phyloP scores from a whole-genome alignment of 2,797 vertebrate species.

The Fundulus diaphanus region DNA sequence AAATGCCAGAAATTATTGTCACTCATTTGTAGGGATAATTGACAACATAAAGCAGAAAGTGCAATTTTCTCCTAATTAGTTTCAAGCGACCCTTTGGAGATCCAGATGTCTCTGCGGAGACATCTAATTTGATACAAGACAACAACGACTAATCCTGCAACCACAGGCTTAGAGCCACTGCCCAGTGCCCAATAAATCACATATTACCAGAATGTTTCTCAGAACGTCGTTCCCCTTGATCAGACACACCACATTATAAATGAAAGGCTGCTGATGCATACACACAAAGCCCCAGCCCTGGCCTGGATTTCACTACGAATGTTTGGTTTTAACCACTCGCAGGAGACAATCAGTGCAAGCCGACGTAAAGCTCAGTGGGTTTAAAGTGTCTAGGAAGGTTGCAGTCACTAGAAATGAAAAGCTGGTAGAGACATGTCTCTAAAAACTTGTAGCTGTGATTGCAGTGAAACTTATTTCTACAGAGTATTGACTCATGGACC shows the following conservation, averaged over 20 bases:
- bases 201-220: conserved; percentile 46
- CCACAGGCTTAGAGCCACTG: conserved; percentile 29
- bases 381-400: conserved; percentile 16
- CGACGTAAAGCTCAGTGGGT: conserved; percentile 28
- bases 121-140: conserved; percentile 45
- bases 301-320: conserved; percentile 57
- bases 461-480: background rate
- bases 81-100: conserved; percentile 30
- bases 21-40: background rate
- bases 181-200: conserved; percentile 13
- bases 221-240: conserved; percentile 53
- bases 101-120: conserved; percentile 24
- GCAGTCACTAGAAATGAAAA: background rate
- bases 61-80: conserved; percentile 20
- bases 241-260: conserved; percentile 32
- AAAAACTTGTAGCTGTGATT: background rate
- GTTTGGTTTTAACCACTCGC: conserved; percentile 56
- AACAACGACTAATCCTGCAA: conserved; percentile 21
- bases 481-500: background rate
- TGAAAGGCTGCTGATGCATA: conserved; percentile 32
- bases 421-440: background rate
- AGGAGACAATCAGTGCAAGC: conserved; percentile 56
- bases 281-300: conserved; percentile 16
- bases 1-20: conserved; percentile 1
- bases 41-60: conserved; percentile 35